Base-by-base conservation (phyloP, 2,888 invertebrate species). In the Augochlorella aurata region DNA sequence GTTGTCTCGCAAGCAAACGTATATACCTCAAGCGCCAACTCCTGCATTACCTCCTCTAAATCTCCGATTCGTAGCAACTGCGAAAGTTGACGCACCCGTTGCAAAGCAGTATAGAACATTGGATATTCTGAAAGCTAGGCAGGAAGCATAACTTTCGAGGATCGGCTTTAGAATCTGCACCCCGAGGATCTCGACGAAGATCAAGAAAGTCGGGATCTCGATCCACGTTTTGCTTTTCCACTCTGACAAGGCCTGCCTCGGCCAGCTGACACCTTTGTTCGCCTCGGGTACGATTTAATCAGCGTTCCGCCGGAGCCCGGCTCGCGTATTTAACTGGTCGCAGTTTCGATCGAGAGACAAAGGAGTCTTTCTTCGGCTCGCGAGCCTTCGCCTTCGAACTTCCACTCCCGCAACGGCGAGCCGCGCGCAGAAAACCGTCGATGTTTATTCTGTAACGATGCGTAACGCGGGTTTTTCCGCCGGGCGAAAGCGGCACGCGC, bases 241-340 rank as follows among this genome's bases (percentile, higher is more conserved):
- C 12, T 63, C 61, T 24, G 29, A 14, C 29, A 29, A n/a, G 44
- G 44, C 18, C 38, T 44, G 66, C 45, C 66, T 1, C 66, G 66
- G 21, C 45, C 66, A 67, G 47, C 47, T 47, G 49, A 67, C 49
- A 67, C 29, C 66, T 67, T 67, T 67, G 67, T 67, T 24, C 49
- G 1, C 49, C 24, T n/a, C 44, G 45, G 49, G 50, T 14, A 16
- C 70, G 58, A 69, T 70, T 77, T 38, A 38, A 54, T 77, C 73
- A 44, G 29, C 24, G n/a, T 16, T 52, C 21, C 65, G 77, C 21
- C 45, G 71, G 58, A 58, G 58, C 38, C 24, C 61, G 38, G 18
- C 38, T 49, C 38, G 75, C 14, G 21, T 45, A 12, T 29, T 21
- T 52, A 52, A 18, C 24, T 38, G 16, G n/a, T 44, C 21, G 52